phyloP scores from a whole-genome alignment of 2,888 invertebrate species.

The Protodeltote pygarga region DNA sequence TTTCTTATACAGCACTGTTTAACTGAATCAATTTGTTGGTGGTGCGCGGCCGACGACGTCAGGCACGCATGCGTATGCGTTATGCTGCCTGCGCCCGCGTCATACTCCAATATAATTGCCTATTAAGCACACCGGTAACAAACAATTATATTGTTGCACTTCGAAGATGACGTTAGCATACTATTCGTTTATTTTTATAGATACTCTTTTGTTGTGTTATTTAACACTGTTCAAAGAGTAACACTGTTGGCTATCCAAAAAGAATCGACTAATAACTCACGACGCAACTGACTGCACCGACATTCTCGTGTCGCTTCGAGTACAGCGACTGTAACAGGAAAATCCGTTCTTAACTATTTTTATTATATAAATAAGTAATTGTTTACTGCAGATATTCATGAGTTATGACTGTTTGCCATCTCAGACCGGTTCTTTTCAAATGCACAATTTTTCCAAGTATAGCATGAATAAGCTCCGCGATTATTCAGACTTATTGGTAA shows the following conservation, averaged over 20 bases:
- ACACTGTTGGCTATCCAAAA: slow-evolving; percentile 6
- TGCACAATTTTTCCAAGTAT: slow-evolving; percentile 73
- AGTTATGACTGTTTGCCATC: slow-evolving; percentile 69
- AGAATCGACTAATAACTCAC: slow-evolving; percentile 36
- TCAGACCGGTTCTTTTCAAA: slow-evolving; percentile 67
- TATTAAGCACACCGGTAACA: slow-evolving; percentile 55
- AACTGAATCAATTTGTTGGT: slow-evolving; percentile 45
- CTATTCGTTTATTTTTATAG: slow-evolving; percentile 29
- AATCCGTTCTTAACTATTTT: slow-evolving; percentile 57
- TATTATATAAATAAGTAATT: slow-evolving; percentile 54
- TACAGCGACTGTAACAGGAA: slow-evolving; percentile 55
- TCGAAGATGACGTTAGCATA: slow-evolving; percentile 43
- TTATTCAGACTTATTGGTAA: slow-evolving; percentile 60
- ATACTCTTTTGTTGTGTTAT: slow-evolving; percentile 18
- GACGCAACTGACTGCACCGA: slow-evolving; percentile 19
- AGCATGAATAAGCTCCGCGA: slow-evolving; percentile 65
- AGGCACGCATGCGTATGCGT: slow-evolving; percentile 61
- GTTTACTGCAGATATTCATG: slow-evolving; percentile 58
- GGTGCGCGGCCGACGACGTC: slow-evolving; percentile 43
- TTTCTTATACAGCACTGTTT: slow-evolving; percentile 39
- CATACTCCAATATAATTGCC: slow-evolving; percentile 67
- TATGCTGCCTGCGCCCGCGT: slow-evolving; percentile 59
- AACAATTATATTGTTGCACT: slow-evolving; percentile 48
- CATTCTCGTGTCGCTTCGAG: slow-evolving; percentile 9
- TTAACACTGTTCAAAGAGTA: slow-evolving; percentile 11